These are phyloP conservation scores for Diploptera punctata DNA, from an alignment of 2,888 invertebrate species.

Conservation along the genomic window DNA sequence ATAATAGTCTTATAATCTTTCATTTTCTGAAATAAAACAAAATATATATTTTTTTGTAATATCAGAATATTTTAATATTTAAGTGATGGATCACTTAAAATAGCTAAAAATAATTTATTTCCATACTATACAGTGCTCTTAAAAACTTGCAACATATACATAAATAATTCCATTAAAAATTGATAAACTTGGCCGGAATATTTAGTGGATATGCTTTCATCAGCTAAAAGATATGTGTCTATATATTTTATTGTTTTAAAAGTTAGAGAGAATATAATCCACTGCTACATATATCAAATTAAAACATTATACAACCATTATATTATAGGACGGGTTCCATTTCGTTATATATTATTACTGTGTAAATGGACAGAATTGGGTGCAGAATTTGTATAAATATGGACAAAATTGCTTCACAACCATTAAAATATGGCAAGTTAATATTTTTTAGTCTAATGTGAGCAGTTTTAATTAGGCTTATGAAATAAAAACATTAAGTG, in stretches of 20 bases:
- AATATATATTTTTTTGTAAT: too few relatives aligned
- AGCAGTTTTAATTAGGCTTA: neutral
- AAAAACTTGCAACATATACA: constrained; percentile 12
- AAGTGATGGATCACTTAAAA: constrained; percentile 1
- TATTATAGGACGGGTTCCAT: neutral
- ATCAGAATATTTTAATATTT: too few relatives aligned
- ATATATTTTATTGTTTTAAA: neutral
- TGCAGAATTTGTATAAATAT: constrained; percentile 5
- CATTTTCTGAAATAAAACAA: too few relatives aligned
- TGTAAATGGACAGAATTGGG: constrained; percentile 18
- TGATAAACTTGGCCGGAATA: constrained; percentile 17
- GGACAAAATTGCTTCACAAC: neutral
- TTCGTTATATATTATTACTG: neutral
- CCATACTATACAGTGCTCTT: constrained; percentile 9
- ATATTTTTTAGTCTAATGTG: neutral
- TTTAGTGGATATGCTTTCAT: constrained; percentile 1
- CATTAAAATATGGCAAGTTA: neutral
- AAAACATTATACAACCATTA: neutral
- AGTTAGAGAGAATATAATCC: neutral
- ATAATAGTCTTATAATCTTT: too few relatives aligned
- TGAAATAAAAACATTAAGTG: too few relatives aligned
- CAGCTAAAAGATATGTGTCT: neutral
- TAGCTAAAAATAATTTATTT: constrained; percentile 7
- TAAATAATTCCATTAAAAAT: constrained; percentile 1
- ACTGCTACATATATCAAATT: neutral